Percentiles rank a stretch among this genome's conserved stretches.
These are phyloP conservation scores for Cuculus canorus DNA, from an alignment of 2,797 vertebrate species.

Conservation along the genomic window DNA sequence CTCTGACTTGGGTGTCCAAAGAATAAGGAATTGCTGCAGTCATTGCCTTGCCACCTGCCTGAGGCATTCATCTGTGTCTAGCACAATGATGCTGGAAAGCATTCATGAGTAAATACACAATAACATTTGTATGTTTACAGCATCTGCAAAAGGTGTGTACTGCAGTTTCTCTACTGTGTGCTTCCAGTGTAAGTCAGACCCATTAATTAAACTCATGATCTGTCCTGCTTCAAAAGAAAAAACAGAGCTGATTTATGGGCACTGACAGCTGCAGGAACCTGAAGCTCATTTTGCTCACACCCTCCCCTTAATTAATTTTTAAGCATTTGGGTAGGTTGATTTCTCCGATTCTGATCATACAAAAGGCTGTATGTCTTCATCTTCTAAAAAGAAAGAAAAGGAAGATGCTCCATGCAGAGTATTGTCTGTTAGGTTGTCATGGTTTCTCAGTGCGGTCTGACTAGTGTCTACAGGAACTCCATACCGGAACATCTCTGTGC, in stretches of 20 bases:
- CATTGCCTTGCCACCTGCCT: constrained; percentile 19
- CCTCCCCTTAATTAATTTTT: background rate
- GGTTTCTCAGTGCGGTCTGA: background rate
- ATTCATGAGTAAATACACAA: constrained; percentile 16
- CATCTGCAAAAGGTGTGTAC: constrained; percentile 12
- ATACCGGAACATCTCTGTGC: background rate
- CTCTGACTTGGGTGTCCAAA: background rate
- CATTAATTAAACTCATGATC: constrained; percentile 50
- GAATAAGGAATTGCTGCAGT: constrained; percentile 19
- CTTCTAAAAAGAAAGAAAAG: background rate
- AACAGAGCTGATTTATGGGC: constrained; percentile 25
- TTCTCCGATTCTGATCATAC: background rate
- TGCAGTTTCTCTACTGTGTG: background rate
- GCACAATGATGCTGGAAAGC: constrained; percentile 9
- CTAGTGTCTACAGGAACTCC: background rate
- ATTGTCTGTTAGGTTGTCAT: background rate
- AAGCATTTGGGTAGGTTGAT: background rate
- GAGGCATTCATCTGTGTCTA: constrained; percentile 21
- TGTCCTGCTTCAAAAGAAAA: constrained; percentile 33
- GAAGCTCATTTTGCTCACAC: background rate
- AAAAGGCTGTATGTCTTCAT: background rate
- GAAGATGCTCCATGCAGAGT: background rate
- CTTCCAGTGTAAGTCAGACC: constrained; percentile 45
- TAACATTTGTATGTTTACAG: constrained; percentile 26
- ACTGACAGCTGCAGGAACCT: background rate